These are phyloP conservation scores for Sardina pilchardus DNA, from an alignment of 2,113 vertebrate genomes.

Conservation along the genomic window DNA sequence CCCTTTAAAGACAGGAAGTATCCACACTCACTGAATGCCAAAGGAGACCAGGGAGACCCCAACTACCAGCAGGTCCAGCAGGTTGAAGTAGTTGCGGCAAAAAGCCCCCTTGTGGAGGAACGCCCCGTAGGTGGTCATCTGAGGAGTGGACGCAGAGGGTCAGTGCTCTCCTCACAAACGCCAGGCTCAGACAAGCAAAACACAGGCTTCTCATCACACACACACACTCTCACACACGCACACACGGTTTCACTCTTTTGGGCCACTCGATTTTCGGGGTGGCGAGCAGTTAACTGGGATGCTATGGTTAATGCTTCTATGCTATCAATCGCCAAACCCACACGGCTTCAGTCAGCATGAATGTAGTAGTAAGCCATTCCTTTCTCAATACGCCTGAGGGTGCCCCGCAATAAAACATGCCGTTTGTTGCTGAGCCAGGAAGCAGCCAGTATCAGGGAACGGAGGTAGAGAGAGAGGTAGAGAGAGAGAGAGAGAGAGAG, in stretches of 20 bases:
- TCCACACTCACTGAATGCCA: constrained; percentile 92
- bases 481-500: neutral
- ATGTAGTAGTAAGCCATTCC: constrained; percentile 77
- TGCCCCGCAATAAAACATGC: constrained; percentile 73
- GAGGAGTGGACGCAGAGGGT: constrained; percentile 46
- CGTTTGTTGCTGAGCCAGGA: constrained; percentile 66
- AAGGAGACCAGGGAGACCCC: constrained; percentile 98
- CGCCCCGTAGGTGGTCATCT: constrained; percentile 98
- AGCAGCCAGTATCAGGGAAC: constrained; percentile 54
- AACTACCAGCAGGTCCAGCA: constrained; percentile 95
- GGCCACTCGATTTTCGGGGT: constrained; percentile 70
- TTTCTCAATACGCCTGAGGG: constrained; percentile 66
- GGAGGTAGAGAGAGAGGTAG: constrained; percentile 20
- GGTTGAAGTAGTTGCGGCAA: constrained; percentile 98
- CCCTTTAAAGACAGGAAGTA: too few species aligned
- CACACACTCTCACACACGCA: constrained; percentile 28
- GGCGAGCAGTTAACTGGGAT: constrained; percentile 63
- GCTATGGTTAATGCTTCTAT: constrained; percentile 55
- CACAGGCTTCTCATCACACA: neutral
- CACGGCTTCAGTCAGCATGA: constrained; percentile 68
- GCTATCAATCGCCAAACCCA: constrained; percentile 56
- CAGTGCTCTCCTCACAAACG: constrained; percentile 29
- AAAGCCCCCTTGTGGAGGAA: constrained; percentile 98
- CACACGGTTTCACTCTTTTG: constrained; percentile 59
- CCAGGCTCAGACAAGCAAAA: constrained; percentile 19